Base-by-base conservation (phyloP, 1,140 invertebrate species). In the Drosophila santomea region DNA sequence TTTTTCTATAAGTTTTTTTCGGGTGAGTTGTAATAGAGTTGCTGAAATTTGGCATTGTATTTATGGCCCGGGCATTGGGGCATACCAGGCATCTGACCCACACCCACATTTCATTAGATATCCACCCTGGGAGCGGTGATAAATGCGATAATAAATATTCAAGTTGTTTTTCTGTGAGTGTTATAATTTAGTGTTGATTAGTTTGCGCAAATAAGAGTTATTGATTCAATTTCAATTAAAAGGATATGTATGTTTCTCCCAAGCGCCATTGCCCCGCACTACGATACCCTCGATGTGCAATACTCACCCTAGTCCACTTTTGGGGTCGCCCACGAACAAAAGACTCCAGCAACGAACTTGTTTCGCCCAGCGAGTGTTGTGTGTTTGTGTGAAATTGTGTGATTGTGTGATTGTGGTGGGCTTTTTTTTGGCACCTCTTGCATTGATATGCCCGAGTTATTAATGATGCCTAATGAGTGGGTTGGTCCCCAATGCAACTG, bases 101-200 rank as follows among this genome's bases (percentile, higher is more conserved):
- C 61, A 67, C 73, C 63, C 69, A 74, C 61, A 68, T 47, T 38
- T 51, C 61, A 51, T 63, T 54, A 66, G 36, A 41, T 60, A 67
- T 67, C 72, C 81, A 80, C 82, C 79, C 74, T 63, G 74, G 74
- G 73, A 54, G 74, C 79, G 63, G 76, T 89, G 77, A 89, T 84
- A 88, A 89, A 89, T 89, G 84, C 77, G 84, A 89, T 80, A 84
- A 89, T 89, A 89, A 89, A 89, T 89, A 89, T 90, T 86, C 83
- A 51, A 86, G 82, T 88, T 88, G 83, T 86, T 88, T 86, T 80
- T 48, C 68, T 84, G 84, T 80, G 75, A 86, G 83, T 86, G 83
- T 89, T 88, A 88, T 89, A 89, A 89, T 89, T 89, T 89, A 89
- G 84, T 89, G 84, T 89, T 89, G 84, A 89, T 89, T 89, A 89